phyloP scores from a whole-genome alignment of 2,113 vertebrate species.

The Pontoporia blainvillei region DNA sequence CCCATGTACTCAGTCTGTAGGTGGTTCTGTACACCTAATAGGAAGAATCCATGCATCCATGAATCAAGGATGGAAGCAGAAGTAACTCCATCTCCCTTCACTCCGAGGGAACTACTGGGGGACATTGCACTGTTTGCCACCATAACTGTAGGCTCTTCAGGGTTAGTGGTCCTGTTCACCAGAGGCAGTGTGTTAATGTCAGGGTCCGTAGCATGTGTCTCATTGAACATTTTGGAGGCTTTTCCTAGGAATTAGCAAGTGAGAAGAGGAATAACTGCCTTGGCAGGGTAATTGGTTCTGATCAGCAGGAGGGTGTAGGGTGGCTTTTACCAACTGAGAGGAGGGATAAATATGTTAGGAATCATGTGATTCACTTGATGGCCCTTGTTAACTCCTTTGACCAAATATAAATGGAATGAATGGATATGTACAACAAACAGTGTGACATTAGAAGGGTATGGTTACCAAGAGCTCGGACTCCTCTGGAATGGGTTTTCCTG shows the following conservation, averaged over 20 bases:
- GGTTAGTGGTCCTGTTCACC: background rate
- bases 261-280: background rate
- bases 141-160: background rate
- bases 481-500: background rate
- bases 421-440: no score
- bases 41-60: no score
- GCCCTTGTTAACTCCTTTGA: background rate
- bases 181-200: background rate
- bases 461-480: background rate
- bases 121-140: background rate
- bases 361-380: background rate
- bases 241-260: background rate
- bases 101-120: background rate
- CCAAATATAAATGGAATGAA: background rate
- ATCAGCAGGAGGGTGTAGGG: background rate
- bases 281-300: background rate
- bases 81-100: background rate
- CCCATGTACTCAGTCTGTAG: background rate
- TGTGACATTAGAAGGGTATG: background rate
- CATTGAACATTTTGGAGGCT: background rate
- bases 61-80: background rate
- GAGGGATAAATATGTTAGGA: background rate
- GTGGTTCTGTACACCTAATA: background rate
- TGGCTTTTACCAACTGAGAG: background rate
- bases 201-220: background rate